Percentiles rank a stretch among this genome's conserved stretches.
Conservation (phyloP, 64 coral and sea anemone genomes). For the Pocillopora verrucosa region DNA sequence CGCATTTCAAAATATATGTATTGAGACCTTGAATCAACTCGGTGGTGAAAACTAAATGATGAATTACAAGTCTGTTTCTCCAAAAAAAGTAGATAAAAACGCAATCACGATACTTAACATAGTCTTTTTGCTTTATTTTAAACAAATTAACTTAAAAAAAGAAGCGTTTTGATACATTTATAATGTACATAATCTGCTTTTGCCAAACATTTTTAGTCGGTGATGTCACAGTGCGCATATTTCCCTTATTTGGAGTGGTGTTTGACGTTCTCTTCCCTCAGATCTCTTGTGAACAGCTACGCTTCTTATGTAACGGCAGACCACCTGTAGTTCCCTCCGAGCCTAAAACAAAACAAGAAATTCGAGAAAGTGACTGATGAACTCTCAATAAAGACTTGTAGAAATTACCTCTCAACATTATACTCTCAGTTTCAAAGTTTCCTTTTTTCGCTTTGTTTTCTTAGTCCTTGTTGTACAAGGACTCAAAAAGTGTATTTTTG, state of each 20-base stretch:
- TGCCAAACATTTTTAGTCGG: neutral
- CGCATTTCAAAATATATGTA: too few species aligned
- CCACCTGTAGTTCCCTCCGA: neutral
- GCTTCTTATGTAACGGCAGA: slow-evolving; percentile 17
- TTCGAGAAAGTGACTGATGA: neutral
- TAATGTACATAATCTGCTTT: neutral
- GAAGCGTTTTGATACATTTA: neutral
- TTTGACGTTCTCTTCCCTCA: neutral
- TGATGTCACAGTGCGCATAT: slow-evolving; percentile 12
- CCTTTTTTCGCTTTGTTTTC: too few species aligned
- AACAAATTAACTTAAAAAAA: neutral
- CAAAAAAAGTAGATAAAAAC: too few species aligned
- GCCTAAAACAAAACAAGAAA: neutral
- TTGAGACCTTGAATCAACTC: too few species aligned
- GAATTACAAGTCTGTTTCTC: neutral
- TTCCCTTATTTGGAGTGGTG: slow-evolving; percentile 1
- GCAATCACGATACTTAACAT: neutral
- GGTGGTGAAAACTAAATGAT: neutral
- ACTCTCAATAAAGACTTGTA: neutral
- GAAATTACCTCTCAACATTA: neutral
- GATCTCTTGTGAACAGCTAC: neutral
- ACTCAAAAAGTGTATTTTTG: too few species aligned
- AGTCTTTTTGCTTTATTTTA: neutral
- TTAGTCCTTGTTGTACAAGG: too few species aligned
- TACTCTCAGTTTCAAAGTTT: neutral